phyloP scores from a whole-genome alignment of 64 coral and sea anemone genomes.

The Montipora cactus region DNA sequence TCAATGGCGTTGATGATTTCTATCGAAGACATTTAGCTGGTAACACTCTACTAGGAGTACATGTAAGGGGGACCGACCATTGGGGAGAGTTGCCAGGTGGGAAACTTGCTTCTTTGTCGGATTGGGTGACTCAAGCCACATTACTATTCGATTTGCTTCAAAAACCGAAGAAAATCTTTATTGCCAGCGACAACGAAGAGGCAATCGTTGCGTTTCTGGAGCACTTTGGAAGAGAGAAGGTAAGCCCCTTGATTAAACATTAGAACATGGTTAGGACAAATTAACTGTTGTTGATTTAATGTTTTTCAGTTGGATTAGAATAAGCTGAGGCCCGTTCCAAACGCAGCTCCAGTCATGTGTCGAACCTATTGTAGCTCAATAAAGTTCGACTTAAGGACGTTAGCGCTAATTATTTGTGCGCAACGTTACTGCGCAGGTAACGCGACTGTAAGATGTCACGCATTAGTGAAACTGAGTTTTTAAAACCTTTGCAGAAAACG shows the following conservation, averaged over 20 bases:
- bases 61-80: slow-evolving; percentile 82
- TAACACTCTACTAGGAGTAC: slow-evolving; percentile 66
- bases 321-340: too few species aligned
- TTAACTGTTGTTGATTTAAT: too few species aligned
- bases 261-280: too few species aligned
- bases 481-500: too few species aligned
- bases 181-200: slow-evolving; percentile 85
- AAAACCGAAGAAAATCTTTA: slow-evolving; percentile 72
- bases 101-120: slow-evolving; percentile 27
- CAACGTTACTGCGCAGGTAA: too few species aligned
- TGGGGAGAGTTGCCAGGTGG: slow-evolving; percentile 32
- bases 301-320: too few species aligned
- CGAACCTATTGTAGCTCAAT: too few species aligned
- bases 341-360: too few species aligned
- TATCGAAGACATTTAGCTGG: slow-evolving; percentile 27
- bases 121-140: slow-evolving; percentile 59
- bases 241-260: not conserved
- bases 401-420: too few species aligned
- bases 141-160: slow-evolving; percentile 33
- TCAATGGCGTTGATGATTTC: slow-evolving; percentile 41
- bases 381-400: too few species aligned
- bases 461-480: too few species aligned
- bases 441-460: too few species aligned
- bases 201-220: slow-evolving; percentile 63
- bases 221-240: slow-evolving; percentile 58